Percentiles rank a stretch among this genome's conserved stretches.
phyloP scores from a whole-genome alignment of 1,140 invertebrate genomes.

The Drosophila rufa region DNA sequence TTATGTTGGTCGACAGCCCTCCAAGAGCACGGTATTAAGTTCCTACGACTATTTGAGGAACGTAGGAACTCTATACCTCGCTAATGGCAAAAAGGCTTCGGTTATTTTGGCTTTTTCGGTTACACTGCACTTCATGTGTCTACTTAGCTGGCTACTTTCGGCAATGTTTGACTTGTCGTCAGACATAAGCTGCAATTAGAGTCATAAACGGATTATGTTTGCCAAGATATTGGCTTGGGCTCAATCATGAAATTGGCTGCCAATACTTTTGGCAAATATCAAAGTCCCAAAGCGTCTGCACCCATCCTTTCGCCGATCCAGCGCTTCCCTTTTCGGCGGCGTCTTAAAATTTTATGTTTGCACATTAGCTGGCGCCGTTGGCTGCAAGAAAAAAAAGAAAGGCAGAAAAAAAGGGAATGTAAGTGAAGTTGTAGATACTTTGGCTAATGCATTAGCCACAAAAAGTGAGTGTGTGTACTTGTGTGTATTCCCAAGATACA shows the following conservation, averaged over 20 bases:
- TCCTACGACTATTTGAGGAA: slow-evolving; percentile 79
- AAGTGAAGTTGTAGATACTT: slow-evolving; percentile 52
- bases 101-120: slow-evolving; percentile 29
- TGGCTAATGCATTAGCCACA: slow-evolving; percentile 65
- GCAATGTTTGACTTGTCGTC: slow-evolving; percentile 63
- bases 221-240: slow-evolving; percentile 41
- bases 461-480: slow-evolving; percentile 33
- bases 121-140: slow-evolving; percentile 56
- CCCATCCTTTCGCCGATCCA: slow-evolving; percentile 12
- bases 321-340: slow-evolving; percentile 45
- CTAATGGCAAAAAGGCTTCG: slow-evolving; percentile 83
- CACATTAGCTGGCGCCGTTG: slow-evolving; percentile 71
- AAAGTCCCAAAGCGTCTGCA: slow-evolving; percentile 41
- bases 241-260: slow-evolving; percentile 63
- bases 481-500: slow-evolving; percentile 21
- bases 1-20: slow-evolving; percentile 78
- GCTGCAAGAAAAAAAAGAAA: slow-evolving; percentile 21
- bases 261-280: slow-evolving; percentile 60
- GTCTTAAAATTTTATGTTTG: slow-evolving; percentile 83
- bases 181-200: slow-evolving; percentile 80
- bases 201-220: slow-evolving; percentile 75
- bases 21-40: slow-evolving; percentile 85
- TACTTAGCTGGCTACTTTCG: slow-evolving; percentile 51
- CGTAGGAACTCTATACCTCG: slow-evolving; percentile 85
- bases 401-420: slow-evolving; percentile 18